These are phyloP conservation scores for Gari tellinella DNA, from an alignment of 2,888 invertebrate genomes.

Conservation along the genomic window DNA sequence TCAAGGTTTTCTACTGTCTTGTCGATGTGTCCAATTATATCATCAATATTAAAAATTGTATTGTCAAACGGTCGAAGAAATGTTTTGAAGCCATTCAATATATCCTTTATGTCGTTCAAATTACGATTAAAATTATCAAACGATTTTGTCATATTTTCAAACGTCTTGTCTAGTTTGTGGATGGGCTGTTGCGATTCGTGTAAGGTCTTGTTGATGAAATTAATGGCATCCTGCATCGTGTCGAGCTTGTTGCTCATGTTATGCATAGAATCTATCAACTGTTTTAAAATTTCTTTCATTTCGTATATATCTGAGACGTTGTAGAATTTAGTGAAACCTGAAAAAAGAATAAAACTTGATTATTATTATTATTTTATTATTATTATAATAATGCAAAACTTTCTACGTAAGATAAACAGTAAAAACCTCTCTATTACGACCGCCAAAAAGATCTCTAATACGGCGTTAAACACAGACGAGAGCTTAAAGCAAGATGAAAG, in stretches of 20 bases:
- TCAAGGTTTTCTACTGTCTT: conserved; percentile 39
- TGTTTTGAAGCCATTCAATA: conserved; percentile 39
- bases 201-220: conserved; percentile 54
- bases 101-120: conserved; percentile 43
- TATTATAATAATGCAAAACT: neutral
- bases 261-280: conserved; percentile 36
- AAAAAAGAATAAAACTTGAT: conserved; percentile 6
- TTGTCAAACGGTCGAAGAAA: conserved; percentile 45
- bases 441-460: too few relatives aligned
- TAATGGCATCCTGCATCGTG: conserved; percentile 47
- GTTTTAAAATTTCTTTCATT: conserved; percentile 41
- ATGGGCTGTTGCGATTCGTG: conserved; percentile 48
- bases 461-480: too few relatives aligned
- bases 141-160: conserved; percentile 49
- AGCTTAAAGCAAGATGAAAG: too few relatives aligned
- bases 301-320: conserved; percentile 46
- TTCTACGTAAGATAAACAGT: neutral
- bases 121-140: conserved; percentile 53
- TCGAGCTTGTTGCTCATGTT: conserved; percentile 53
- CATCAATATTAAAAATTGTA: conserved; percentile 48
- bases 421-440: neutral
- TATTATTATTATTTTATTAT: neutral
- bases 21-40: conserved; percentile 49
- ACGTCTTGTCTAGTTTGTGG: conserved; percentile 33
- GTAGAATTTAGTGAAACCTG: conserved; percentile 48